phyloP scores from a whole-genome alignment of 1,140 invertebrate genomes.

The Berghia stephanieae region DNA sequence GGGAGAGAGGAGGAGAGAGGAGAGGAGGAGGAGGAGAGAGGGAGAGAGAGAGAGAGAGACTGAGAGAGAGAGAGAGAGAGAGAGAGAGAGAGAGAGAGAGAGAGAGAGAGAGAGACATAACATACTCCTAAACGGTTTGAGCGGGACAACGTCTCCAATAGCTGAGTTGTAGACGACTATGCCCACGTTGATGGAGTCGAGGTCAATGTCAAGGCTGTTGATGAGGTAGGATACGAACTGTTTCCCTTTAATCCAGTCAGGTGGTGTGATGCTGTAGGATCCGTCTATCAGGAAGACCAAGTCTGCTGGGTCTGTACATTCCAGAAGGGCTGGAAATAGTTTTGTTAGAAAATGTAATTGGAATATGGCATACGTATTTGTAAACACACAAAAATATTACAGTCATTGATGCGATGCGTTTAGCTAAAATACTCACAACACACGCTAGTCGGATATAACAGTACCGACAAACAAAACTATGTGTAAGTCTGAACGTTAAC shows the following conservation, averaged over 20 bases:
- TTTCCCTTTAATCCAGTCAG: slow-evolving; percentile 24
- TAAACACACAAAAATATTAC: no score
- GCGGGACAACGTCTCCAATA: slow-evolving; percentile 42
- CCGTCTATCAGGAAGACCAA: slow-evolving; percentile 52
- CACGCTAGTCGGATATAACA: no score
- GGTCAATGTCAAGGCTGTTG: slow-evolving; percentile 30
- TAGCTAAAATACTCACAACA: no score
- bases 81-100: background rate
- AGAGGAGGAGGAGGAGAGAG: background rate
- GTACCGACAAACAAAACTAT: no score
- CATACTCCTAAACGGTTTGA: slow-evolving; percentile 22
- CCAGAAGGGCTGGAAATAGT: no score
- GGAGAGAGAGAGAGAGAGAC: background rate
- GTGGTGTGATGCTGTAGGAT: slow-evolving; percentile 36
- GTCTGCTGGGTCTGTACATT: no score
- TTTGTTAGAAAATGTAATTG: no score
- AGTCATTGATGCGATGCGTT: no score
- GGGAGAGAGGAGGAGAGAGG: background rate
- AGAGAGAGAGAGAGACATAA: background rate
- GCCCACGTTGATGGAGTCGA: slow-evolving; percentile 43
- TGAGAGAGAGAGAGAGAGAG: background rate
- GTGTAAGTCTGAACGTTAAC: no score
- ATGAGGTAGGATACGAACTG: slow-evolving; percentile 33
- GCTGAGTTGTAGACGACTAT: slow-evolving; percentile 49
- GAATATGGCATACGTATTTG: no score